Conservation (phyloP, 2,113 vertebrate species). For the Phylloscopus whistleri region DNA sequence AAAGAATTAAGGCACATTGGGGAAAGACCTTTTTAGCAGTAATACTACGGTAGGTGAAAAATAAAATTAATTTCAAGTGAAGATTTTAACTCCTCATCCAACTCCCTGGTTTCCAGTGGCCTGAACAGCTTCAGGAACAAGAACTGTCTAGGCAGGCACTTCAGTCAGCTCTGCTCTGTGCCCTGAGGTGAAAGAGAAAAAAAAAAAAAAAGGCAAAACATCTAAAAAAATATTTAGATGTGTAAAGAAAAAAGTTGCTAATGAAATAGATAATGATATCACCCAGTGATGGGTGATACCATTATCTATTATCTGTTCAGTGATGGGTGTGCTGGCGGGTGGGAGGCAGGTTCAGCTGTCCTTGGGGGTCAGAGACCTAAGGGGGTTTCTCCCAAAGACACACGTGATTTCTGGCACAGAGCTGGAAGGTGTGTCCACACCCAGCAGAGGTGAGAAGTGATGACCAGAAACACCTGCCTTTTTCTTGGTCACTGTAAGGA, state of each 20-base stretch:
- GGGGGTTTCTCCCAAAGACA: not conserved
- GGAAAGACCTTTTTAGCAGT: not conserved
- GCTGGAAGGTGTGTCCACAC: not conserved
- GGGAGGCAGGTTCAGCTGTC: not conserved
- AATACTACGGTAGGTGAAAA: not conserved
- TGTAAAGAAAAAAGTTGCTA: not conserved
- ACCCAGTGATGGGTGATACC: too few species aligned
- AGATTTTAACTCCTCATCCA: not conserved
- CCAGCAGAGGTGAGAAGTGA: not conserved
- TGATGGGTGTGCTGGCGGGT: not conserved
- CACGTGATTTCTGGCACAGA: accelerated
- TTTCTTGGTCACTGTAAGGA: not conserved
- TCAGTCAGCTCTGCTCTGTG: not conserved
- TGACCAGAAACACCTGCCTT: not conserved
- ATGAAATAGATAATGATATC: not conserved
- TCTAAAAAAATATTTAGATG: accelerated
- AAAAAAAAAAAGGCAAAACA: not conserved
- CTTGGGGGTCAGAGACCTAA: not conserved
- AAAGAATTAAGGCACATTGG: not conserved
- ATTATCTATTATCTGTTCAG: too few species aligned
- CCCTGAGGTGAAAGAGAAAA: not conserved
- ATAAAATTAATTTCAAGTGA: not conserved
- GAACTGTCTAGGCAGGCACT: not conserved
- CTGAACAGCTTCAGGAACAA: not conserved
- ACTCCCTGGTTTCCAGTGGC: not conserved